Conservation (phyloP, 64 coral and sea anemone genomes). For the Montipora cactus region DNA sequence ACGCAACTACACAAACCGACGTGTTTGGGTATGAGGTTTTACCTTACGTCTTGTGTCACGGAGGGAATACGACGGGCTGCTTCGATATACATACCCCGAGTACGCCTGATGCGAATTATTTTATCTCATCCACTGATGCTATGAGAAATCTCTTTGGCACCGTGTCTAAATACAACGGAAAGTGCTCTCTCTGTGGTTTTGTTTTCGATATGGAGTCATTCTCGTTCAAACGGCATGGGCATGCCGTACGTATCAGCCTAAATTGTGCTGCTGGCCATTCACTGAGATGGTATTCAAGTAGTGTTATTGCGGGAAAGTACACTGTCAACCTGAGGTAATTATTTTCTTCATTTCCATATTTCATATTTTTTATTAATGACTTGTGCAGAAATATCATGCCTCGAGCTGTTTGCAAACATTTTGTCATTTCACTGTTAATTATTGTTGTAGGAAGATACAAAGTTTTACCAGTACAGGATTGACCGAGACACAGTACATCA, state of each 20-base stretch:
- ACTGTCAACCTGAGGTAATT: not conserved
- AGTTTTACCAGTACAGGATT: not conserved
- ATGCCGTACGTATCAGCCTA: slow-evolving; percentile 21
- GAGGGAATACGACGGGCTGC: slow-evolving; percentile 43
- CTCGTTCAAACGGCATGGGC: not conserved
- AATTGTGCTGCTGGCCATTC: slow-evolving; percentile 14
- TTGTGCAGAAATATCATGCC: not conserved
- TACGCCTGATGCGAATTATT: slow-evolving; percentile 3
- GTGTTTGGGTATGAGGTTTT: not conserved
- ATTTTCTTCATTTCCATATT: not conserved
- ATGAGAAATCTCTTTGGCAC: not conserved
- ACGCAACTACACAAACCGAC: slow-evolving; percentile 9
- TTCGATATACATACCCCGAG: slow-evolving; percentile 16
- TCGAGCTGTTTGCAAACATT: too few species aligned
- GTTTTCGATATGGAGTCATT: not conserved
- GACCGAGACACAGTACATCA: not conserved
- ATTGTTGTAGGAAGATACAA: not conserved
- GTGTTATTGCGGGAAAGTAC: not conserved
- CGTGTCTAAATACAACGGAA: not conserved
- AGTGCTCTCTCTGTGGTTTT: slow-evolving; percentile 24
- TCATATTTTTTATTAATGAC: too few species aligned
- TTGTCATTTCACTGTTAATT: not conserved
- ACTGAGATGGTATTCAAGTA: slow-evolving; percentile 36
- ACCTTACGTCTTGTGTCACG: not conserved
- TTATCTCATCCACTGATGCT: slow-evolving; percentile 7